These are phyloP conservation scores for Rhabdomys dilectus DNA, from an alignment of 2,113 vertebrate species.

Conservation along the genomic window DNA sequence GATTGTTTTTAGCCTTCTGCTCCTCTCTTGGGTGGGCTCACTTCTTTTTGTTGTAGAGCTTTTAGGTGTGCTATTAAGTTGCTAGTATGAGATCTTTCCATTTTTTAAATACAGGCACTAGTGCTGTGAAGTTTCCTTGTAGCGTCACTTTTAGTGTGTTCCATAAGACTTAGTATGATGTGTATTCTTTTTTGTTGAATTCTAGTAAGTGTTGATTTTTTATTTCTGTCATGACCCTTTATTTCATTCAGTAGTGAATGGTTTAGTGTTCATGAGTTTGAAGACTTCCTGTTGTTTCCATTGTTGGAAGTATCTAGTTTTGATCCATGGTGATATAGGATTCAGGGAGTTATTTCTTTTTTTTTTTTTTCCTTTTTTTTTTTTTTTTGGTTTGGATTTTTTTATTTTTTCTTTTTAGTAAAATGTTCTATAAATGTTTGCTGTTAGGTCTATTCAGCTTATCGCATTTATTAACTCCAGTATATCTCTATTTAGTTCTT, in stretches of 20 bases:
- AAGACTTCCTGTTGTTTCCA: background rate
- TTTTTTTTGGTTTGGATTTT: background rate
- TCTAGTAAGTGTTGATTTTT: background rate
- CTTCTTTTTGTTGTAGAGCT: background rate
- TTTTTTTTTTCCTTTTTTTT: fast-evolving
- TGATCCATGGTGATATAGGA: background rate
- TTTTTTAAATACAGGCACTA: background rate
- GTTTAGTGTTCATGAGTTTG: background rate
- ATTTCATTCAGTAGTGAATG: background rate
- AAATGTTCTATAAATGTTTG: background rate
- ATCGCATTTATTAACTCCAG: background rate
- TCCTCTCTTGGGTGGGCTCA: background rate
- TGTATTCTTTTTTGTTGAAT: background rate
- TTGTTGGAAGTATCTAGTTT: background rate
- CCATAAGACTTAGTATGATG: background rate
- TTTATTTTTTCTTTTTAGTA: background rate
- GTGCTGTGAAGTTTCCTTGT: background rate
- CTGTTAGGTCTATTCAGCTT: background rate
- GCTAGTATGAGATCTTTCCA: background rate
- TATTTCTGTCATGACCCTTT: background rate
- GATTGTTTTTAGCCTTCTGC: background rate
- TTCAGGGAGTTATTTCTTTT: background rate
- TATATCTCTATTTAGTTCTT: background rate
- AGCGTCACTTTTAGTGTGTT: background rate
- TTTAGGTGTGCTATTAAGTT: background rate